Conservation (phyloP, 2,888 invertebrate species). For the Syritta pipiens region DNA sequence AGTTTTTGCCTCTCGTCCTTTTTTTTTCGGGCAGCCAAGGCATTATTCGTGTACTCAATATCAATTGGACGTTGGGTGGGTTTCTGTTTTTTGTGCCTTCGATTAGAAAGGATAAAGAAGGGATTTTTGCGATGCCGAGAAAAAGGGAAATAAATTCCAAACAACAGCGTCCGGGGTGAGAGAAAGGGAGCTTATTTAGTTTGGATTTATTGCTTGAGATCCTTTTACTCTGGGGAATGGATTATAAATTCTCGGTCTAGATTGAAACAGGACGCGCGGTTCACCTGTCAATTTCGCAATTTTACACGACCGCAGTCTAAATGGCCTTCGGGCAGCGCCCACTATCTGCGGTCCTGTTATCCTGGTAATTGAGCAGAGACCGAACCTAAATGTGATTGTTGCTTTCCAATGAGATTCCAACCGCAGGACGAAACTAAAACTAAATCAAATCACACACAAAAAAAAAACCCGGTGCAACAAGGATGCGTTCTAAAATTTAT, state of each 20-base stretch:
- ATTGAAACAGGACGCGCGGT: too few species aligned
- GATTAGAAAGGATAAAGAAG: constrained; percentile 51
- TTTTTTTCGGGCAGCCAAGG: neutral
- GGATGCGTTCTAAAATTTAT: constrained; percentile 12
- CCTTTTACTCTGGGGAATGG: constrained; percentile 29
- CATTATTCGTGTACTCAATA: constrained; percentile 53
- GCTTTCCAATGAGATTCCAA: neutral
- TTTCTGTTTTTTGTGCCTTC: constrained; percentile 29
- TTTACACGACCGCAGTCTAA: neutral
- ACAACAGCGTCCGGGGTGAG: constrained; percentile 14
- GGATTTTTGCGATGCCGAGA: constrained; percentile 39
- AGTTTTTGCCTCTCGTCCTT: constrained; percentile 28
- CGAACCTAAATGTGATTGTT: neutral
- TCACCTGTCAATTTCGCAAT: neutral
- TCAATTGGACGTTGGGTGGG: constrained; percentile 56
- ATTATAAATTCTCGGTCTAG: too few species aligned
- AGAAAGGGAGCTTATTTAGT: constrained; percentile 27
- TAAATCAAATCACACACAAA: neutral
- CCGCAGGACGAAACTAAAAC: neutral
- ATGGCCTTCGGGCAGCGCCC: neutral
- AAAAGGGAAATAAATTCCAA: constrained; percentile 20
- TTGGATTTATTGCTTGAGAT: constrained; percentile 54
- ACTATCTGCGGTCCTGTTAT: neutral
- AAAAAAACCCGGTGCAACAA: neutral
- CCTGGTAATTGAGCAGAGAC: neutral